phyloP scores from a whole-genome alignment of 2,113 vertebrate species.

The Ifrita kowaldi region DNA sequence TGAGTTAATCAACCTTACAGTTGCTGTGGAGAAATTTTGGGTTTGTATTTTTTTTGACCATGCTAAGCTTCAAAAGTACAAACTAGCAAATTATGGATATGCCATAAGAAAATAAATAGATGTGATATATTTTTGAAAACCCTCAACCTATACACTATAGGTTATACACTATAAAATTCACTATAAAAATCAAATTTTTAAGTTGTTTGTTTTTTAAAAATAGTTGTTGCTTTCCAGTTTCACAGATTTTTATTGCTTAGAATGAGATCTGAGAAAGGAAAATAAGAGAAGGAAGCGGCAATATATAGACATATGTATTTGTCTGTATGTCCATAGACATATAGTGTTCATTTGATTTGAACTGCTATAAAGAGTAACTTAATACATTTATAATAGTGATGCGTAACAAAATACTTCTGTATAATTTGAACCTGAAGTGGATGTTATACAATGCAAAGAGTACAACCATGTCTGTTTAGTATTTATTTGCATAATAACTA shows the following conservation, averaged over 20 bases:
- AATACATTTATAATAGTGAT: not conserved
- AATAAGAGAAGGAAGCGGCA: not conserved
- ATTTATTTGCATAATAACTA: not conserved
- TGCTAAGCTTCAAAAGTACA: not conserved
- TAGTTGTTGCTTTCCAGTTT: not conserved
- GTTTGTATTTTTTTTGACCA: not conserved
- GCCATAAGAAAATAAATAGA: not conserved
- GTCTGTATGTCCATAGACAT: not conserved
- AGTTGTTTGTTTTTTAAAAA: not conserved
- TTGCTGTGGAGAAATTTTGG: not conserved
- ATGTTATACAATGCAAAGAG: not conserved
- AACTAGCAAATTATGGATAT: not conserved
- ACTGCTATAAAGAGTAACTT: not conserved
- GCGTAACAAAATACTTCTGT: not conserved
- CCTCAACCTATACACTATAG: not conserved
- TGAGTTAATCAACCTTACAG: constrained; percentile 31
- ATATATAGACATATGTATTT: not conserved
- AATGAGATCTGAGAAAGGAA: not conserved
- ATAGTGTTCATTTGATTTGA: not conserved
- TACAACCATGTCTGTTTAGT: not conserved
- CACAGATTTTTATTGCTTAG: not conserved
- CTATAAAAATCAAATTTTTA: not conserved
- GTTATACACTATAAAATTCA: too few relatives aligned
- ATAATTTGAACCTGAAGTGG: not conserved
- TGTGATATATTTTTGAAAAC: not conserved